Conservation (phyloP, 2,888 invertebrate species). For the Laothoe populi region DNA sequence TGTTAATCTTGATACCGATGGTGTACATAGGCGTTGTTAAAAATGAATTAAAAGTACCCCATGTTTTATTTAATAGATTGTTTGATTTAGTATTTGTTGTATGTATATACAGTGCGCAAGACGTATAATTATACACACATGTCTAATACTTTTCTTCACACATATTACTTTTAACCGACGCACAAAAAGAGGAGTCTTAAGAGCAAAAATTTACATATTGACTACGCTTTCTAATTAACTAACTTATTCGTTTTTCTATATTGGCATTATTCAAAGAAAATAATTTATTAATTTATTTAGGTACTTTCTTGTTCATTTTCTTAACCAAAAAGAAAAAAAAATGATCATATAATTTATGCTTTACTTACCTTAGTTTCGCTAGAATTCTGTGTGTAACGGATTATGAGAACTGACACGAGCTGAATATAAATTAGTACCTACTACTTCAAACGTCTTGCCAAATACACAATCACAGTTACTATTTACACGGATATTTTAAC, state of each 20-base stretch:
- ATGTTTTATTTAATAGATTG: neutral
- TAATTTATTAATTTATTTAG: no score
- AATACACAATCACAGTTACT: neutral
- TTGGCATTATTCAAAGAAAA: no score
- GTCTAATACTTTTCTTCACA: no score
- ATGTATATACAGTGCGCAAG: neutral
- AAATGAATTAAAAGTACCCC: neutral
- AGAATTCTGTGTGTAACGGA: conserved; percentile 5
- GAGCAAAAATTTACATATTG: no score
- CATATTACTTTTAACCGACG: neutral
- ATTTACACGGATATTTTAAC: neutral
- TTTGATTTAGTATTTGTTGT: neutral
- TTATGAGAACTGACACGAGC: neutral
- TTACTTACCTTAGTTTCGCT: neutral
- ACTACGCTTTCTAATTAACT: no score
- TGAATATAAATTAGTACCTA: conserved; percentile 19
- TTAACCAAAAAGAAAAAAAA: conserved; percentile 5
- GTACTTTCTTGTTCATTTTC: neutral
- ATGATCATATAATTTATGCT: conserved; percentile 4
- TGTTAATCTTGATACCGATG: neutral
- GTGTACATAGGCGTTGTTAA: neutral
- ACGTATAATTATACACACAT: neutral
- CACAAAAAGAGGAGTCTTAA: no score
- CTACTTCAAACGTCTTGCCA: neutral
- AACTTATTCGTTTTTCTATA: no score